Evolutionary conservation across 2,888 invertebrate genomes (phyloP).

Genomic region (Bugulina stolonifera): DNA sequence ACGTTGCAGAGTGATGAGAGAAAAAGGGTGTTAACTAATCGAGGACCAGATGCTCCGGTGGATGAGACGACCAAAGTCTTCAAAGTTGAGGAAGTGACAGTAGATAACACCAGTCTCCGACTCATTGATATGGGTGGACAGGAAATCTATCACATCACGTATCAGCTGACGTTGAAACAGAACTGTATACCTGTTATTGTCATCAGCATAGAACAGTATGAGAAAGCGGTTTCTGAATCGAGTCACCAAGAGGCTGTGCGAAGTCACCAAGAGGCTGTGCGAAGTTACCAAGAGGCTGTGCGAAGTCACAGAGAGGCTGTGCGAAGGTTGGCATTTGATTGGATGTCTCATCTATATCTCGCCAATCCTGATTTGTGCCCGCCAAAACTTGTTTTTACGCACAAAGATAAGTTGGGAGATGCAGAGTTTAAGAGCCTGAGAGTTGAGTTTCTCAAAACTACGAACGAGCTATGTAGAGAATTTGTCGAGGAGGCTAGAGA

Average conservation of each 20-base stretch:
- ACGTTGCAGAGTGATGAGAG: background rate
- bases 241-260: background rate
- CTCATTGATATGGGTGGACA: background rate
- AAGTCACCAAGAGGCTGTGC: background rate
- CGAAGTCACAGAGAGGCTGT: background rate
- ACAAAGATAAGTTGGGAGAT: background rate
- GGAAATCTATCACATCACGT: background rate
- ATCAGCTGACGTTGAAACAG: background rate
- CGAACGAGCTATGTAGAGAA: background rate
- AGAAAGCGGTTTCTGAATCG: too few species aligned
- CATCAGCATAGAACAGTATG: background rate
- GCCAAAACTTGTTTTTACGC: background rate
- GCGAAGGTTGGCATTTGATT: background rate
- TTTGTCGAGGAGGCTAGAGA: background rate
- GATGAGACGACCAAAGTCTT: background rate
- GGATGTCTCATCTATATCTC: background rate
- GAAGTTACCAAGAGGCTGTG: background rate
- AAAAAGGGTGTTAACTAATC: background rate
- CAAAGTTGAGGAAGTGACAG: background rate
- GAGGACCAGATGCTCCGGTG: background rate
- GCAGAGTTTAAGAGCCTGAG: background rate
- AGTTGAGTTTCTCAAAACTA: background rate
- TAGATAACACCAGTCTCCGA: background rate
- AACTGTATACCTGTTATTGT: background rate
- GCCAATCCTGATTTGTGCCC: background rate